phyloP scores from a whole-genome alignment of 1,140 invertebrate species.

The Elymnias hypermnestra region DNA sequence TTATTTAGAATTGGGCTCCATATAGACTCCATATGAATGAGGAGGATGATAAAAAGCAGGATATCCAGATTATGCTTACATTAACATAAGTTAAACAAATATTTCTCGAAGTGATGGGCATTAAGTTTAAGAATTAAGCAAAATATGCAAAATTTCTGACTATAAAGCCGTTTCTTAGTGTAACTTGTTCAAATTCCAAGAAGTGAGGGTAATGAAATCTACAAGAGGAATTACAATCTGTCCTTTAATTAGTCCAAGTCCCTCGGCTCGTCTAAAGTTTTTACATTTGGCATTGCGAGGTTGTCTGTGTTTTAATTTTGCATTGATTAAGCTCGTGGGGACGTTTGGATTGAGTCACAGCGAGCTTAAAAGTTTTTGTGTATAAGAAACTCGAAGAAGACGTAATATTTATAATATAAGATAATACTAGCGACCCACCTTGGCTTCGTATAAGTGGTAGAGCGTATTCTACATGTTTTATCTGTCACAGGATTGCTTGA shows the following conservation, averaged over 20 bases:
- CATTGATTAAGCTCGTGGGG: constrained; percentile 26
- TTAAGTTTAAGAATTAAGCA: neutral
- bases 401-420: no score
- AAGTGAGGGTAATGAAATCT: constrained; percentile 13
- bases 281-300: constrained; percentile 32
- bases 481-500: no score
- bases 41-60: no score
- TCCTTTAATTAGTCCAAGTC: constrained; percentile 39
- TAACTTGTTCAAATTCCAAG: neutral
- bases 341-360: constrained; percentile 17
- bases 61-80: no score
- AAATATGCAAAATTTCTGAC: no score
- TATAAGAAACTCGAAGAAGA: no score
- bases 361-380: neutral
- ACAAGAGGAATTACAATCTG: constrained; percentile 10
- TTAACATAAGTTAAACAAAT: no score
- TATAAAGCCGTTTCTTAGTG: neutral
- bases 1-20: no score
- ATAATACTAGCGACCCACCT: no score
- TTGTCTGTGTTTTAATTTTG: constrained; percentile 26
- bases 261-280: constrained; percentile 27
- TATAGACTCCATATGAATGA: no score
- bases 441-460: no score
- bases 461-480: no score
- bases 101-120: neutral